Conservation (phyloP, 1,140 invertebrate species). For the Tetramorium alpestre region DNA sequence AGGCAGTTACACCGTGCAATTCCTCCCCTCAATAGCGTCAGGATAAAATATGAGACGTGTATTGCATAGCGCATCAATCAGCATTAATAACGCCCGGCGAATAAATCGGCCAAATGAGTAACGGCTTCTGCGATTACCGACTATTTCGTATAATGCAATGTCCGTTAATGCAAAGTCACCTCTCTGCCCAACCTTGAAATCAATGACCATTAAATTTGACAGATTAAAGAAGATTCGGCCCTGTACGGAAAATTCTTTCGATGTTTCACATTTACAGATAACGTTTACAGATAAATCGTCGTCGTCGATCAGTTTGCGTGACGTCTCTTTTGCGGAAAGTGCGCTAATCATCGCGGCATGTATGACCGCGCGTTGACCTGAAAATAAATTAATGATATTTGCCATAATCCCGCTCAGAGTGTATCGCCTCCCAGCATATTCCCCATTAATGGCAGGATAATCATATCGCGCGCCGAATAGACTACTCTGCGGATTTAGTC, state of each 20-base stretch:
- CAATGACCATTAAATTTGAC: slow-evolving; percentile 9
- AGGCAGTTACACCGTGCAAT: slow-evolving; percentile 23
- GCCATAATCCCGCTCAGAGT: slow-evolving; percentile 57
- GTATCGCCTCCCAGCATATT: slow-evolving; percentile 58
- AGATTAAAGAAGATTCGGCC: neutral
- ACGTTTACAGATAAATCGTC: slow-evolving; percentile 8
- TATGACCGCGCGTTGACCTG: neutral
- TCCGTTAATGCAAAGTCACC: slow-evolving; percentile 37
- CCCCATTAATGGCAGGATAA: slow-evolving; percentile 62
- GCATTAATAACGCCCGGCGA: slow-evolving; percentile 55
- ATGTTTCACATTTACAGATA: slow-evolving; percentile 3
- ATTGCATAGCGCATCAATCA: slow-evolving; percentile 56
- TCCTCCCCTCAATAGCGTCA: slow-evolving; percentile 31
- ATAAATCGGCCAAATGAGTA: slow-evolving; percentile 54
- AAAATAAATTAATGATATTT: slow-evolving; percentile 70
- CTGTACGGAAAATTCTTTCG: neutral
- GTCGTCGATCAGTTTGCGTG: neutral
- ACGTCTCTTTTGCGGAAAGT: neutral
- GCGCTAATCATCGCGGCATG: slow-evolving; percentile 22
- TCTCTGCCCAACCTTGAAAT: neutral
- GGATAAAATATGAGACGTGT: slow-evolving; percentile 54
- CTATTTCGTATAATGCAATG: slow-evolving; percentile 22
- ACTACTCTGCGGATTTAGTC: slow-evolving; percentile 60
- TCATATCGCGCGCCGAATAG: slow-evolving; percentile 58
- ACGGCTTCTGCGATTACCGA: slow-evolving; percentile 44